These are phyloP conservation scores for Microchirus variegatus DNA, from an alignment of 2,797 vertebrate species.

Conservation along the genomic window DNA sequence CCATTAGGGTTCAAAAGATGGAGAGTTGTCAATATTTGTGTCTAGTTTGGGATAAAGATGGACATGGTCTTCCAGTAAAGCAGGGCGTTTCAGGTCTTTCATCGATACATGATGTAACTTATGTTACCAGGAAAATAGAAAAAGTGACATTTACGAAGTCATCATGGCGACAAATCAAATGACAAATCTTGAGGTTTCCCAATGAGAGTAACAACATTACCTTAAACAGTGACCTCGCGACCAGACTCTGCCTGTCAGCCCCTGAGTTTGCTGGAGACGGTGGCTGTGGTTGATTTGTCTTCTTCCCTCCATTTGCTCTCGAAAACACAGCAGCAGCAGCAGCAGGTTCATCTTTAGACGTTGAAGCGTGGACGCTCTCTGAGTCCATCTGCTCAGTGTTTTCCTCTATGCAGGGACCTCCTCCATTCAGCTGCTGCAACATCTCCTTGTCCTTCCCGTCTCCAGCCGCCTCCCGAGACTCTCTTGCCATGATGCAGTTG, in stretches of 20 bases:
- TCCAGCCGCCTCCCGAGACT: constrained; percentile 27
- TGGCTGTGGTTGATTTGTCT: constrained; percentile 36
- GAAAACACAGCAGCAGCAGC: constrained; percentile 8
- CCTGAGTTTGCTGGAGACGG: constrained; percentile 77
- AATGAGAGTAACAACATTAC: constrained; percentile 45
- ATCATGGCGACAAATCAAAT: no score
- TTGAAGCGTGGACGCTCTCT: constrained; percentile 72
- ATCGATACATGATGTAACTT: no score
- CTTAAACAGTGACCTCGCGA: constrained; percentile 74
- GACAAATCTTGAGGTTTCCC: no score
- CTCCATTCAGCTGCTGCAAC: constrained; percentile 69
- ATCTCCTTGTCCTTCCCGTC: constrained; percentile 80
- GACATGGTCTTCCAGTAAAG: no score
- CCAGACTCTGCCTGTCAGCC: constrained; percentile 85
- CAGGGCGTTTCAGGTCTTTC: no score
- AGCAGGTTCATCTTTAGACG: constrained; percentile 56
- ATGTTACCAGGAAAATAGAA: no score
- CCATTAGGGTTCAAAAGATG: not conserved
- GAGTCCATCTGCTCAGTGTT: constrained; percentile 82
- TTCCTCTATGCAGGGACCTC: constrained; percentile 31
- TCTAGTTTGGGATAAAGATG: no score
- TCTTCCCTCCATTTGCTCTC: constrained; percentile 30
- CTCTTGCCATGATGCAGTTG: constrained; percentile 68
- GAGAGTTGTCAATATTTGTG: not conserved
- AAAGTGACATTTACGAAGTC: no score